Percentiles rank a stretch among this genome's conserved stretches.
These are phyloP conservation scores for Monarcha castaneiventris DNA, from an alignment of 2,113 vertebrate genomes.

Conservation along the genomic window DNA sequence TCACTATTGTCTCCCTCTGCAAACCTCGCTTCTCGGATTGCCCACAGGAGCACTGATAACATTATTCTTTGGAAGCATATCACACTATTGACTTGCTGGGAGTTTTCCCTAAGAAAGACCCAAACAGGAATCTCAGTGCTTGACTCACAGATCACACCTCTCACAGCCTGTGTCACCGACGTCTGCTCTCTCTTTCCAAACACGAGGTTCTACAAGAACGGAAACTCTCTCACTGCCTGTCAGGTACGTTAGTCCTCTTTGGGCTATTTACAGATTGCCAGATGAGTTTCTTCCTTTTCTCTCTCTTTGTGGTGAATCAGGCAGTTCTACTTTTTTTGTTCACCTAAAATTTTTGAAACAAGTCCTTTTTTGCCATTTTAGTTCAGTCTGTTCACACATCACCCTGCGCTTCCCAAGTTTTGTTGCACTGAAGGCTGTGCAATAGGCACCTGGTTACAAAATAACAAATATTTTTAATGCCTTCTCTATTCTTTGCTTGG, in stretches of 20 bases:
- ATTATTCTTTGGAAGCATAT: background rate
- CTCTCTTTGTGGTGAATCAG: background rate
- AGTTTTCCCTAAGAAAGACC: background rate
- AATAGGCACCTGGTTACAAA: background rate
- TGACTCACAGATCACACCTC: background rate
- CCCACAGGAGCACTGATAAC: background rate
- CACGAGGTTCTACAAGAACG: background rate
- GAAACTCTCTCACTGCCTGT: background rate
- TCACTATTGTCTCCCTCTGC: background rate
- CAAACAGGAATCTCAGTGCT: background rate
- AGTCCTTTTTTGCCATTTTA: background rate
- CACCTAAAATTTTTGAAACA: background rate
- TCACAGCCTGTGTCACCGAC: background rate
- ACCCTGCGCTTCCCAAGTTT: background rate
- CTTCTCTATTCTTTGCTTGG: background rate
- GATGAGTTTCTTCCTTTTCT: background rate
- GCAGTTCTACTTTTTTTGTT: background rate
- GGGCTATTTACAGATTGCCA: background rate
- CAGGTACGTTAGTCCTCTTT: background rate
- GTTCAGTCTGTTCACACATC: background rate
- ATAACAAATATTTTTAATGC: background rate
- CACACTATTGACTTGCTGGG: background rate
- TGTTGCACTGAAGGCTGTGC: background rate
- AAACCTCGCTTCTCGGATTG: fast-evolving
- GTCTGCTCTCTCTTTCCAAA: background rate